Percentiles rank a stretch among this genome's conserved stretches.
Conservation (phyloP, 2,888 invertebrate genomes). For the Epiperipatus broadwayi region DNA sequence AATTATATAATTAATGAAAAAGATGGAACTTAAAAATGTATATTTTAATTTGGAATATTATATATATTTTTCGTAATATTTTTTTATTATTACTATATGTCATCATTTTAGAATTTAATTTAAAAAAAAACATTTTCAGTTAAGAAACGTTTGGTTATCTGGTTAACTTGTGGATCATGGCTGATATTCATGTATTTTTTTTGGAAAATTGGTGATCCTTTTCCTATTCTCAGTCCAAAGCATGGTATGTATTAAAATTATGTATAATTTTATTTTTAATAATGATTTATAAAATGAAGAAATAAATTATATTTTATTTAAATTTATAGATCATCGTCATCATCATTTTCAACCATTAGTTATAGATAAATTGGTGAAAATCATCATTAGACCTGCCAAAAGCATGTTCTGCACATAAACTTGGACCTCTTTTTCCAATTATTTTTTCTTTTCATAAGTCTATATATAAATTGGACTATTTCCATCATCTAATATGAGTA, state of each 20-base stretch:
- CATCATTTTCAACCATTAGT: too few species aligned
- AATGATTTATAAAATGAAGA: too few species aligned
- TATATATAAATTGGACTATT: too few species aligned
- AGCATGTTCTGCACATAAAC: too few species aligned
- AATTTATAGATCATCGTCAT: too few species aligned
- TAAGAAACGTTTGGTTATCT: constrained; percentile 50
- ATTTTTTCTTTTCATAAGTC: too few species aligned
- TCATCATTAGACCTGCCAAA: too few species aligned
- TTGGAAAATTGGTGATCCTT: constrained; percentile 98
- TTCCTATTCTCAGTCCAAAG: constrained; percentile 86
- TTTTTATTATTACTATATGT: not conserved
- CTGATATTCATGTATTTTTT: constrained; percentile 79
- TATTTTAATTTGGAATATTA: constrained; percentile 44
- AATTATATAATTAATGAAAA: too few species aligned
- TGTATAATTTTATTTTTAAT: constrained; percentile 8
- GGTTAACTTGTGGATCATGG: constrained; percentile 65
- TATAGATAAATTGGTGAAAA: too few species aligned
- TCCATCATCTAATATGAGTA: too few species aligned
- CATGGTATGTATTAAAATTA: constrained; percentile 42
- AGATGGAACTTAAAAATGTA: too few species aligned
- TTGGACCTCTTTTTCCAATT: too few species aligned
- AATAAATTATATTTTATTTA: not conserved
- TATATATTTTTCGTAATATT: not conserved
- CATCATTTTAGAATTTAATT: not conserved
- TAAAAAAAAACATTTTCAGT: constrained; percentile 35